Base-by-base conservation (phyloP, 2,113 vertebrate genomes). In the Cyanocitta stelleri region DNA sequence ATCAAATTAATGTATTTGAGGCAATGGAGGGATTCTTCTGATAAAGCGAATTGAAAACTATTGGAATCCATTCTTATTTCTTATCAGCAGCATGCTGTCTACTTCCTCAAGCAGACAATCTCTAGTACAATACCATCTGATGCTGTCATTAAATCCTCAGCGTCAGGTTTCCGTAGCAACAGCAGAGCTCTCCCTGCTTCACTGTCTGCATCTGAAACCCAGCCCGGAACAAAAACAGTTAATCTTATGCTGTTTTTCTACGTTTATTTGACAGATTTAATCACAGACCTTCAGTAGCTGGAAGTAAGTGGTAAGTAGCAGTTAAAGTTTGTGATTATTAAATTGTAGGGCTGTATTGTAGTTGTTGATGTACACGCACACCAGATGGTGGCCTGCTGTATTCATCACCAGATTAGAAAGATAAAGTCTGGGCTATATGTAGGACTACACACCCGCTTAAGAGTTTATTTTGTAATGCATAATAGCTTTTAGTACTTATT, bases 361-460 rank as follows among this genome's bases (percentile, higher is more conserved):
- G 63, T 69, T 96, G 90, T 66, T 85, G 72, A 79, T 85, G 69
- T 86, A 86, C 55, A 52, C 0, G 29, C 73, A 61, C 87, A 97
- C 95, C 98, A 99, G 98, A 98, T 99, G 98, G 98, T 94, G 88
- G 95, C 96, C 97, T 85, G 88, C 96, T 95, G n/a, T 92, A 93
- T 97, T 98, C 80, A 90, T 92, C 80, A 88, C 51, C 97, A 98
- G 98, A 98, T 99, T 99, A 99, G 93, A 93, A 96, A 94, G 96
- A 97, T 98, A 98, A 99, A 98, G 97, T 96, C 97, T 81, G 90
- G 95, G 96, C 88, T 97, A 97, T 94, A 96, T 91, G 89, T 95
- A 87, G 96, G 81, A 51, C 93, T 96, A 91, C 90, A 93, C 81
- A 87, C 75, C 75, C 11, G 51, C 63, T 96, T 92, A 95, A 63